phyloP scores from a whole-genome alignment of 2,888 invertebrate species.

The Piscicola geometra region DNA sequence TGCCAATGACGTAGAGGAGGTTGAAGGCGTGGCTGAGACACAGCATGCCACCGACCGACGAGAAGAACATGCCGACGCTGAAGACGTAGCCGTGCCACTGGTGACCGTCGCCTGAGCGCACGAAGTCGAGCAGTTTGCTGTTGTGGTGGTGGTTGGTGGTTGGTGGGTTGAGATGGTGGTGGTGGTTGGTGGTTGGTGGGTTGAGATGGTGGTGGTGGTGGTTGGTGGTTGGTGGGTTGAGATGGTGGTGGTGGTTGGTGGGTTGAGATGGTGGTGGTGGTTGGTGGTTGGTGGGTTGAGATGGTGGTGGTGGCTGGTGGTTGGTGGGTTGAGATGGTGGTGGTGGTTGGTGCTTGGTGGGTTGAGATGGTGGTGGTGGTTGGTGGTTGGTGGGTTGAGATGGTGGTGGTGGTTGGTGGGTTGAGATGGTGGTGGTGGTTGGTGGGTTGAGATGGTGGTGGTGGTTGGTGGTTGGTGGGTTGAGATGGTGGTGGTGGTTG shows the following conservation, averaged over 20 bases:
- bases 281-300: no score
- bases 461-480: constrained; percentile 3
- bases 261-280: not conserved
- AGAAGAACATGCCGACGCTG: constrained; percentile 38
- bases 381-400: not conserved
- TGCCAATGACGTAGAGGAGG: constrained; percentile 39
- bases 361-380: not conserved
- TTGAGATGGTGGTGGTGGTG: not conserved
- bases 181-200: not conserved
- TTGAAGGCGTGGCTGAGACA: constrained; percentile 41
- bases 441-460: not conserved
- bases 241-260: constrained; percentile 1
- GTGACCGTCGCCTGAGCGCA: constrained; percentile 35
- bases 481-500: no score
- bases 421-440: not conserved
- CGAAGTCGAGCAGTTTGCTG: constrained; percentile 40
- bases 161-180: not conserved
- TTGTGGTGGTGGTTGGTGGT: not conserved
- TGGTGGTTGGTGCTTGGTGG: not conserved
- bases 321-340: no score
- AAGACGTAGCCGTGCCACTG: constrained; percentile 43
- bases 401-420: not conserved
- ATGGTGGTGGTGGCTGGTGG: no score
- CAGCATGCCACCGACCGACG: constrained; percentile 34
- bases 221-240: not conserved